phyloP scores from a whole-genome alignment of 2,888 invertebrate species.

The Synergus laeviventris region DNA sequence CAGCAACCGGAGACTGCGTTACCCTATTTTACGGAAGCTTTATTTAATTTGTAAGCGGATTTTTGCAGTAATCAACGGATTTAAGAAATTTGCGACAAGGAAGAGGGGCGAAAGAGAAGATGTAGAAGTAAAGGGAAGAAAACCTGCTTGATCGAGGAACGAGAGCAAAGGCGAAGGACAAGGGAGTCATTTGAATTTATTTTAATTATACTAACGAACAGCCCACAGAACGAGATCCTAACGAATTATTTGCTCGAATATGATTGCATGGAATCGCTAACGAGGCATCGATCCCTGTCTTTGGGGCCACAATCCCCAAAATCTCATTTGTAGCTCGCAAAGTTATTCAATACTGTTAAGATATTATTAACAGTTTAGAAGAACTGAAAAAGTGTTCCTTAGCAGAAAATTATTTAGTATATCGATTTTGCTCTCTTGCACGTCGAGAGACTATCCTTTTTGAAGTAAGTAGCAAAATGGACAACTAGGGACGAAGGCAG shows the following conservation, averaged over 20 bases:
- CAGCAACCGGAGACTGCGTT: constrained; percentile 51
- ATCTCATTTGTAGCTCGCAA: background rate
- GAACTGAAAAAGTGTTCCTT: no score
- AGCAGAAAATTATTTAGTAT: no score
- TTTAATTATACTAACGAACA: constrained; percentile 76
- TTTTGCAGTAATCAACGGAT: constrained; percentile 76
- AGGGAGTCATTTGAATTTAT: constrained; percentile 76
- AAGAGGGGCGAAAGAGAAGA: constrained; percentile 45
- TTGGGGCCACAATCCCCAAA: constrained; percentile 20
- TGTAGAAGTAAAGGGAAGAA: constrained; percentile 46
- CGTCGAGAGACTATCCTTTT: no score
- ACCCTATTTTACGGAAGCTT: constrained; percentile 66
- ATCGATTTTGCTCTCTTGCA: no score
- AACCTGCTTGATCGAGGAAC: constrained; percentile 43
- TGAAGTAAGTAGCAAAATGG: background rate
- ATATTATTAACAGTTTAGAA: no score
- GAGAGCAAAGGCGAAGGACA: constrained; percentile 66
- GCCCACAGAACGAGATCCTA: constrained; percentile 67
- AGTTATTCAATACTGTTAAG: background rate
- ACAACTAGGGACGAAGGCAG: background rate
- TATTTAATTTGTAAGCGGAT: constrained; percentile 76
- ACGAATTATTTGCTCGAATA: constrained; percentile 76
- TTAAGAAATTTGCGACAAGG: constrained; percentile 63
- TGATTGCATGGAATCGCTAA: constrained; percentile 72
- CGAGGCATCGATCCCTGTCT: constrained; percentile 65